Percentiles rank a stretch among this genome's conserved stretches.
Evolutionary conservation across 2,113 vertebrate species (phyloP).

Genomic region (Erinaceus europaeus): DNA sequence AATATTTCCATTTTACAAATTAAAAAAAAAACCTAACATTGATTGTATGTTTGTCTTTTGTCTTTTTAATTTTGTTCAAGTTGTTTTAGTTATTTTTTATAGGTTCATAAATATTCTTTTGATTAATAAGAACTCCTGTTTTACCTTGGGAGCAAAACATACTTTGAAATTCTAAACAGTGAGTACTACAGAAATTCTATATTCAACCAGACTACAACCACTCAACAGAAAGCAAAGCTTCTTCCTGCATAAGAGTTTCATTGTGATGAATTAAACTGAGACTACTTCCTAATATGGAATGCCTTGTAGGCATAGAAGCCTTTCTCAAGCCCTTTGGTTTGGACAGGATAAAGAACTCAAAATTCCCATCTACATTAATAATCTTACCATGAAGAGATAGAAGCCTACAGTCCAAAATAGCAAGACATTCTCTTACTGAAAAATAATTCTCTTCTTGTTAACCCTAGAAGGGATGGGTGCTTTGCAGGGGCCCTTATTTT

Average conservation of each 20-base stretch:
- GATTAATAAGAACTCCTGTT: conserved; percentile 37
- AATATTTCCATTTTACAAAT: too few relatives aligned
- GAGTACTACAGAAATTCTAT: background rate
- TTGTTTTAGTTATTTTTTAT: conserved; percentile 32
- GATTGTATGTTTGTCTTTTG: background rate
- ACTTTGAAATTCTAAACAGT: conserved; percentile 37
- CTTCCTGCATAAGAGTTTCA: background rate
- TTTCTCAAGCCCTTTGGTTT: background rate
- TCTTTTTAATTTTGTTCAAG: too few relatives aligned
- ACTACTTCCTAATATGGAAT: background rate
- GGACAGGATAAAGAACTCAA: conserved; percentile 9
- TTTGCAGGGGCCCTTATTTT: conserved; percentile 11
- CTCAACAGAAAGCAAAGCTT: conserved; percentile 38
- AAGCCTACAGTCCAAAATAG: conserved; percentile 49
- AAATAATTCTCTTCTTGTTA: conserved; percentile 56
- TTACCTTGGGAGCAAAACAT: background rate
- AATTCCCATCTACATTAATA: background rate
- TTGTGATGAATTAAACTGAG: conserved; percentile 11
- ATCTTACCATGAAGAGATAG: background rate
- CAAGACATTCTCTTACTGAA: conserved; percentile 52
- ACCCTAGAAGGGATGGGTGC: conserved; percentile 17
- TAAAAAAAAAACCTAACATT: too few relatives aligned
- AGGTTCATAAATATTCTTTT: conserved; percentile 25
- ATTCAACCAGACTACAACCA: conserved; percentile 29
- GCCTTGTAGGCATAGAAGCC: background rate